These are phyloP conservation scores for Catharus ustulatus DNA, from an alignment of 2,797 vertebrate species.

Conservation along the genomic window DNA sequence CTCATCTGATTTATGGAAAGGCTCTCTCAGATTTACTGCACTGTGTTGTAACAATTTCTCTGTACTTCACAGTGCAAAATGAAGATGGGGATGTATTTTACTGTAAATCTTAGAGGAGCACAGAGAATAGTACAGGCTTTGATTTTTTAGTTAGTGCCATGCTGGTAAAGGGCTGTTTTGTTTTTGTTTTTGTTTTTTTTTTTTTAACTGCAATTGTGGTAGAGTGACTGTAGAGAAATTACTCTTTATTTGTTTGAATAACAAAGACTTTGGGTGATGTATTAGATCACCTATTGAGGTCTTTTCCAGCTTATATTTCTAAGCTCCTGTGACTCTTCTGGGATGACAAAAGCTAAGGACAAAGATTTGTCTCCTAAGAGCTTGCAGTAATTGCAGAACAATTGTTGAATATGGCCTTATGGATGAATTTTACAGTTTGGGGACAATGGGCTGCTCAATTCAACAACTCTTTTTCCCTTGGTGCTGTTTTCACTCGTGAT, in stretches of 20 bases:
- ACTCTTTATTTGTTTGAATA: conserved; percentile 21
- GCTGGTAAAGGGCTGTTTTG: neutral
- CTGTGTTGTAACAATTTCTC: neutral
- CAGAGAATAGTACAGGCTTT: neutral
- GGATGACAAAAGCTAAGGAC: neutral
- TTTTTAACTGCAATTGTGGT: neutral
- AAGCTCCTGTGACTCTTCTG: neutral
- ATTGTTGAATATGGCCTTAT: neutral
- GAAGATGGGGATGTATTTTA: conserved; percentile 7
- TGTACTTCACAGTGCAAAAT: neutral
- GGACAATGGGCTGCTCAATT: neutral
- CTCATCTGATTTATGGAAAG: neutral
- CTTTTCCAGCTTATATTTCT: conserved; percentile 18
- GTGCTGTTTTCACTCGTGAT: neutral
- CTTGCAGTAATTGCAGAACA: conserved; percentile 8
- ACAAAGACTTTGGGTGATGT: neutral
- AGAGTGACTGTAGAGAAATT: conserved; percentile 30
- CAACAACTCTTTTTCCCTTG: neutral
- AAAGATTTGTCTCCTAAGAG: conserved; percentile 15
- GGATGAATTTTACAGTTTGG: conserved; percentile 19
- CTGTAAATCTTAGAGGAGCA: conserved; percentile 1
- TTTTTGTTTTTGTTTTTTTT: too few species aligned
- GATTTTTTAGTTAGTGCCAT: neutral
- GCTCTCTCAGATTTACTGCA: neutral
- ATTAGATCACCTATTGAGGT: neutral